Evolutionary conservation across 2,113 vertebrate species (phyloP).

Genomic region (Peromyscus polionotus): DNA sequence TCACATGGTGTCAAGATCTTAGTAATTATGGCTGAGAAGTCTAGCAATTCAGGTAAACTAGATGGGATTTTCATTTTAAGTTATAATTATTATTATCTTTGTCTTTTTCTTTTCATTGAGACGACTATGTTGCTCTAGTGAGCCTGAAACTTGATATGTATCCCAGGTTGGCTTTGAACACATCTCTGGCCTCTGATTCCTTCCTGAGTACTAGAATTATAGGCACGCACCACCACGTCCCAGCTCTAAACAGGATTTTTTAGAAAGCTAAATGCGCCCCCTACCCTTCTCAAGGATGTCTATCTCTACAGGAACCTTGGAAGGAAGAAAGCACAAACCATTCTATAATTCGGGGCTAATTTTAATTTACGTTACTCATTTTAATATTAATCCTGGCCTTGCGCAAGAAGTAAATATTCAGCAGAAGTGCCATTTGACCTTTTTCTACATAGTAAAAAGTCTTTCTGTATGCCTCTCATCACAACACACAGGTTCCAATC

Average conservation of each 20-base stretch:
- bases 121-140: not conserved
- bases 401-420: not conserved
- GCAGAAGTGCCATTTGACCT: not conserved
- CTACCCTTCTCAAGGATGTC: not conserved
- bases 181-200: not conserved
- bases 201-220: not conserved
- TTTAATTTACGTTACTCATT: not conserved
- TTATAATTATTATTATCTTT: not conserved
- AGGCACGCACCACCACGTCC: not conserved
- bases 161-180: not conserved
- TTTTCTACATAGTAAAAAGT: not conserved
- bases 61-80: not conserved
- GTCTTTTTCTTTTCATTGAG: not conserved
- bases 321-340: conserved; percentile 7
- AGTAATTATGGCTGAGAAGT: not conserved
- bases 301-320: conserved; percentile 10
- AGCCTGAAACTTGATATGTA: not conserved
- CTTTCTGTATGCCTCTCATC: not conserved
- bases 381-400: not conserved
- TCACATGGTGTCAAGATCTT: not conserved
- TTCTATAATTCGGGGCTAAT: not conserved
- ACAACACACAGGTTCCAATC: not conserved
- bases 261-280: not conserved
- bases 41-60: conserved; percentile 22
- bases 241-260: not conserved